Conservation (phyloP, 2,113 vertebrate genomes). For the Pica pica region DNA sequence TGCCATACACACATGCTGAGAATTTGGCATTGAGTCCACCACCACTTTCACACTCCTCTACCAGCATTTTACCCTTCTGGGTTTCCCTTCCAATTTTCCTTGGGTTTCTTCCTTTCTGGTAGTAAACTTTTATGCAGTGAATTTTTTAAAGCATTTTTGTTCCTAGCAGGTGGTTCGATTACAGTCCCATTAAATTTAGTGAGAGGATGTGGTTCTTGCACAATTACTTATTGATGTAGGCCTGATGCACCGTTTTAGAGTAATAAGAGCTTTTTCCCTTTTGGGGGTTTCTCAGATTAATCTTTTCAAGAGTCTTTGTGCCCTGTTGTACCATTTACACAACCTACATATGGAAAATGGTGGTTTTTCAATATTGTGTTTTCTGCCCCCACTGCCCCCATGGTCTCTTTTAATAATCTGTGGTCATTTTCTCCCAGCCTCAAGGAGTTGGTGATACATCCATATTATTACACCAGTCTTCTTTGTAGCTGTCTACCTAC, state of each 20-base stretch:
- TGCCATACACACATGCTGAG: background rate
- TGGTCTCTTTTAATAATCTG: background rate
- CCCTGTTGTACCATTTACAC: constrained; percentile 12
- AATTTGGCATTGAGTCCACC: background rate
- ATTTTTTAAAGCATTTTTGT: background rate
- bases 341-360: background rate
- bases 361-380: background rate
- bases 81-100: background rate
- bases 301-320: background rate
- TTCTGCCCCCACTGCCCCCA: background rate
- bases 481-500: background rate
- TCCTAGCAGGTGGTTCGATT: background rate
- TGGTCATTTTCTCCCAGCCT: background rate
- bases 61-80: background rate
- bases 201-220: background rate
- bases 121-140: background rate
- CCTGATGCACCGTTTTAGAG: background rate
- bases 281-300: background rate
- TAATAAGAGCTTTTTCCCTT: background rate
- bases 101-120: background rate
- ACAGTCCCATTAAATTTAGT: background rate
- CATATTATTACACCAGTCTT: background rate
- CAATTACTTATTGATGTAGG: constrained; percentile 26
- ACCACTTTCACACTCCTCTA: background rate
- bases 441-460: background rate